A percentile compares a stretch with the other conserved stretches of the same genome.
phyloP scores from a whole-genome alignment of 2,113 vertebrate genomes.

The Leptodactylus fuscus region DNA sequence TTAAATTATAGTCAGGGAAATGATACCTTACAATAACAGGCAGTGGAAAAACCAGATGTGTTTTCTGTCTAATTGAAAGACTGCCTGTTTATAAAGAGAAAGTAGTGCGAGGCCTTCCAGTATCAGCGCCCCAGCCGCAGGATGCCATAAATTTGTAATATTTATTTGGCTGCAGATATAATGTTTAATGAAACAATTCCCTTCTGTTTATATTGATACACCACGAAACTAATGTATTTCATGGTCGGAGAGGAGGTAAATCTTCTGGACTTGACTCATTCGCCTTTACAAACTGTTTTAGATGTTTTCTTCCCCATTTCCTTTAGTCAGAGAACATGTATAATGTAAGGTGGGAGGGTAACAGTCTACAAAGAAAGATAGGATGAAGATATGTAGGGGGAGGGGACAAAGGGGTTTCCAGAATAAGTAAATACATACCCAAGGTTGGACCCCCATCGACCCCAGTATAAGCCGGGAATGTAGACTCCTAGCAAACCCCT shows the following conservation, averaged over 20 bases:
- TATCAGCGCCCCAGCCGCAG: constrained; percentile 34
- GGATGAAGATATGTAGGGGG: background rate
- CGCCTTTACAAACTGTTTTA: background rate
- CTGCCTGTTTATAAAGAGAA: constrained; percentile 31
- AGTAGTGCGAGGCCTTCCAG: constrained; percentile 2
- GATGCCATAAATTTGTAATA: constrained; percentile 54
- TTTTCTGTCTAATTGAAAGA: constrained; percentile 56
- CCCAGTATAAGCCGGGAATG: too few species aligned
- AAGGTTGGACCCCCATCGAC: too few species aligned
- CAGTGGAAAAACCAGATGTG: constrained; percentile 57
- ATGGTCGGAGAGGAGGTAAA: constrained; percentile 10
- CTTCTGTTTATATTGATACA: constrained; percentile 42
- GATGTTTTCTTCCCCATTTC: background rate
- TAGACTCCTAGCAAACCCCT: too few species aligned
- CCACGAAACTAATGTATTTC: constrained; percentile 31
- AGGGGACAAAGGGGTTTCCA: too few species aligned
- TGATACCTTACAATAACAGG: constrained; percentile 55
- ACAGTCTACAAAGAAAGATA: background rate
- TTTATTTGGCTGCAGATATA: constrained; percentile 48
- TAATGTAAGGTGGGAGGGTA: background rate
- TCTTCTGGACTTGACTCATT: background rate
- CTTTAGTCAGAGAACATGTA: background rate
- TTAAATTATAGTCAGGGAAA: constrained; percentile 54
- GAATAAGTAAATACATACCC: too few species aligned
- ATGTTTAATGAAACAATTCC: constrained; percentile 48